Conservation (phyloP, 2,888 invertebrate species). For the Troides oblongomaculatus region DNA sequence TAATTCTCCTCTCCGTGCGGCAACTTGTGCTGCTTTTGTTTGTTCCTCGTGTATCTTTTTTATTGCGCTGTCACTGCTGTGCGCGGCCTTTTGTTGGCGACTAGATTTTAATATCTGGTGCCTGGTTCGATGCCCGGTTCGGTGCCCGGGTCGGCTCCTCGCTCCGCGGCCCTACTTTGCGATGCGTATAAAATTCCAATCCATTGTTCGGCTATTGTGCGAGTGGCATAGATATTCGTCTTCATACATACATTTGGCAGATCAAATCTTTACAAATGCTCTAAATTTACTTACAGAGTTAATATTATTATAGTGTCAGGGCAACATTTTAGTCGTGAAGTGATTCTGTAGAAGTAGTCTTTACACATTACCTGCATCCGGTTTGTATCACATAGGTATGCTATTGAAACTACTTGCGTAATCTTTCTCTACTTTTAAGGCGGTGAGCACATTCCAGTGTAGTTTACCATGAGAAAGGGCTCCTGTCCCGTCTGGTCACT, state of each 20-base stretch:
- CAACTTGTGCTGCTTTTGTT: constrained; percentile 61
- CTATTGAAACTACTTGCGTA: no score
- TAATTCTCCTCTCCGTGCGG: constrained; percentile 75
- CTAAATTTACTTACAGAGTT: no score
- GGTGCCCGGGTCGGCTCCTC: no score
- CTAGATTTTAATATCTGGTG: constrained; percentile 25
- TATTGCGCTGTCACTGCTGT: constrained; percentile 47
- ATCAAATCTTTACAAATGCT: not conserved
- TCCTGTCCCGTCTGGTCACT: no score
- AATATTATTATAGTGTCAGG: no score
- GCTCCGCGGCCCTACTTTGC: not conserved
- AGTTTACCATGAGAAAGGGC: no score
- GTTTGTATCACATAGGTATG: no score
- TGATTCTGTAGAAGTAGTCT: no score
- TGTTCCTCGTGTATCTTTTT: constrained; percentile 59
- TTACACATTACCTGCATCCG: no score
- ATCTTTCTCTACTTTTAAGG: no score
- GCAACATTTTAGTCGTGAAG: no score
- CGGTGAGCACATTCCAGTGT: no score
- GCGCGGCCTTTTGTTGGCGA: constrained; percentile 36
- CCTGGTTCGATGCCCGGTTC: not conserved
- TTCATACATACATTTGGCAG: not conserved
- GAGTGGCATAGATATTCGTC: not conserved
- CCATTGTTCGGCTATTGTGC: not conserved
- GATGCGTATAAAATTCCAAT: constrained; percentile 17